A percentile compares a stretch with the other conserved stretches of the same genome.
Conservation (phyloP, 2,113 vertebrate species). For the Rhea pennata region DNA sequence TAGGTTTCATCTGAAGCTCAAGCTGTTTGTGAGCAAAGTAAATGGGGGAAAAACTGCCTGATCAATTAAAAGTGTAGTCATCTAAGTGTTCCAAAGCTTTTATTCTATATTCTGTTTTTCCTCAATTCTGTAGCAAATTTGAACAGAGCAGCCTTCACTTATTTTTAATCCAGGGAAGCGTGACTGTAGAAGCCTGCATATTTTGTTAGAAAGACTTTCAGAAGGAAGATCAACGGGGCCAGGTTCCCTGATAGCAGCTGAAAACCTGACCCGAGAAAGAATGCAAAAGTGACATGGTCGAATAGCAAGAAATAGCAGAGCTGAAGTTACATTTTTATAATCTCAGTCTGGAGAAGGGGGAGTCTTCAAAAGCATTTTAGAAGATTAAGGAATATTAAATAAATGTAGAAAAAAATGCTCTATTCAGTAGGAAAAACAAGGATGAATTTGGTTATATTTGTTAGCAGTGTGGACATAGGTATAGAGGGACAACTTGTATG, state of each 20-base stretch:
- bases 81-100: slow-evolving; percentile 26
- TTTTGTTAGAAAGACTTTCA: slow-evolving; percentile 26
- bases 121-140: slow-evolving; percentile 17
- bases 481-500: neutral
- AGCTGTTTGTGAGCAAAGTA: slow-evolving; percentile 1
- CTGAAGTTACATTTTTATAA: neutral
- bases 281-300: neutral
- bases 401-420: neutral
- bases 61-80: slow-evolving; percentile 40
- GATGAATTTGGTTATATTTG: neutral
- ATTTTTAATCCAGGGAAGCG: slow-evolving; percentile 22
- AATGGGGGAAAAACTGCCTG: neutral
- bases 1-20: slow-evolving; percentile 1
- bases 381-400: neutral
- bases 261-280: slow-evolving; percentile 36
- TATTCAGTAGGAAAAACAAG: neutral
- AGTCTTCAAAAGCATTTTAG: neutral
- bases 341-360: neutral
- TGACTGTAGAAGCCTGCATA: neutral
- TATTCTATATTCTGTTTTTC: slow-evolving; percentile 21
- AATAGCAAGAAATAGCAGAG: neutral
- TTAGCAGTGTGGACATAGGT: neutral
- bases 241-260: neutral
- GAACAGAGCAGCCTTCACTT: neutral
- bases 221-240: neutral